A percentile compares a stretch with the other conserved stretches of the same genome.
These are phyloP conservation scores for Porites lutea DNA, from an alignment of 64 coral and sea anemone genomes.

Conservation along the genomic window DNA sequence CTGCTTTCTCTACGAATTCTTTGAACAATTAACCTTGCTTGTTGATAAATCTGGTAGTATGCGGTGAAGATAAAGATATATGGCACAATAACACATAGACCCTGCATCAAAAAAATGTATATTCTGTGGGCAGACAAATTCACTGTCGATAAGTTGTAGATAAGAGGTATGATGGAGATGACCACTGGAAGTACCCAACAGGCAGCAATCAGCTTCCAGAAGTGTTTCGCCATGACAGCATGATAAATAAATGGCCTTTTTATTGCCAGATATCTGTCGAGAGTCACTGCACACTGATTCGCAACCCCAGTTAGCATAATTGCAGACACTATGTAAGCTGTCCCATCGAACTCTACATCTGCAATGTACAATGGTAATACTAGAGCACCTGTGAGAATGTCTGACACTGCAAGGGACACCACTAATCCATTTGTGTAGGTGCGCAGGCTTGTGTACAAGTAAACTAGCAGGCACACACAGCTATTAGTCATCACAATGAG, in stretches of 20 bases:
- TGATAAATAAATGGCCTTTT: constrained; percentile 57
- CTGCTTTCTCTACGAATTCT: constrained; percentile 42
- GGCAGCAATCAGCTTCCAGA: constrained; percentile 7
- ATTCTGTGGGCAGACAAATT: constrained; percentile 7
- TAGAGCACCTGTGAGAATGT: constrained; percentile 69
- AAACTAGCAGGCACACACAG: constrained; percentile 65
- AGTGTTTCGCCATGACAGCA: constrained; percentile 43
- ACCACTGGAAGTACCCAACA: constrained; percentile 40
- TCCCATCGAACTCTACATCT: neutral
- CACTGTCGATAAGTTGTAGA: neutral
- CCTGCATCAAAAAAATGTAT: constrained; percentile 57
- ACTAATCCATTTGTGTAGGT: constrained; percentile 81
- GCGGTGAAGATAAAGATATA: constrained; percentile 61
- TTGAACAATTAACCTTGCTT: constrained; percentile 47
- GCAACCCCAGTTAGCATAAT: constrained; percentile 66
- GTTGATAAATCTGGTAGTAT: constrained; percentile 68
- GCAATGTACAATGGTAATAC: constrained; percentile 67
- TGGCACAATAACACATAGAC: constrained; percentile 57
- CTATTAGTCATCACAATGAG: constrained; percentile 61
- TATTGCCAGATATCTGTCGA: constrained; percentile 78
- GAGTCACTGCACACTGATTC: constrained; percentile 61
- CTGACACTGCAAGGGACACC: constrained; percentile 78
- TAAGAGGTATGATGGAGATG: constrained; percentile 52
- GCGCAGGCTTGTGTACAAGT: constrained; percentile 46
- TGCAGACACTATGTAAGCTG: constrained; percentile 26